These are phyloP conservation scores for Argyrosomus japonicus DNA, from an alignment of 2,113 vertebrate species.

Conservation along the genomic window DNA sequence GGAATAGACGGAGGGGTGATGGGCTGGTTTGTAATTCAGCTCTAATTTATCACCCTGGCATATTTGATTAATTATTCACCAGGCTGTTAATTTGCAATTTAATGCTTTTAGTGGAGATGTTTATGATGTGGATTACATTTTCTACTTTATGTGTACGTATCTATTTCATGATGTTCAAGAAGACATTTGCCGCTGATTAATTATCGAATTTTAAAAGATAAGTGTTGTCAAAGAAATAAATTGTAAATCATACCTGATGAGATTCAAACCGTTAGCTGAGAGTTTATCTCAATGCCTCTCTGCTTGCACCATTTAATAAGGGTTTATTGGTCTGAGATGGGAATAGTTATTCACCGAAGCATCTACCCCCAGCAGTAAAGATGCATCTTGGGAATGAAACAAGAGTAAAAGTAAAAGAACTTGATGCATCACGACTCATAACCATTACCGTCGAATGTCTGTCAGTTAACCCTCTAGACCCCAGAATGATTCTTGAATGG, in stretches of 20 bases:
- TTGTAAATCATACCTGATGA: conserved; percentile 43
- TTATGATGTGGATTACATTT: conserved; percentile 31
- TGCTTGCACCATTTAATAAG: conserved; percentile 46
- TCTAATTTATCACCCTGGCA: conserved; percentile 60
- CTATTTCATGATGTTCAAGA: conserved; percentile 16
- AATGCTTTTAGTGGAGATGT: conserved; percentile 58
- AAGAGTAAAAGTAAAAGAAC: conserved; percentile 6
- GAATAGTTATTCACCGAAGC: conserved; percentile 42
- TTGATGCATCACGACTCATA: conserved; percentile 18
- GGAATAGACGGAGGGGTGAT: conserved; percentile 14
- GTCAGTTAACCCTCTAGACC: conserved; percentile 20
- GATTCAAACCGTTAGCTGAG: conserved; percentile 37
- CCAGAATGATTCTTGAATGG: too few species aligned
- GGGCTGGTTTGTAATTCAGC: conserved; percentile 44
- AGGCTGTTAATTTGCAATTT: conserved; percentile 64
- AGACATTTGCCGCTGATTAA: conserved; percentile 41
- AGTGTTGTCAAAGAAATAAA: conserved; percentile 50
- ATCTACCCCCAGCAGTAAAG: conserved; percentile 22
- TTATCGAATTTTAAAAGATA: conserved; percentile 36
- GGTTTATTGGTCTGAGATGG: conserved; percentile 51
- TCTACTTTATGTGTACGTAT: not conserved
- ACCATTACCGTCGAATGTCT: conserved; percentile 28
- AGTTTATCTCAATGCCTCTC: conserved; percentile 29
- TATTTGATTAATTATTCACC: conserved; percentile 74
- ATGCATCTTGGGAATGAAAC: conserved; percentile 49